Percentiles rank a stretch among this genome's conserved stretches.
These are phyloP conservation scores for Troilus luridus DNA, from an alignment of 2,888 invertebrate species.

Conservation along the genomic window DNA sequence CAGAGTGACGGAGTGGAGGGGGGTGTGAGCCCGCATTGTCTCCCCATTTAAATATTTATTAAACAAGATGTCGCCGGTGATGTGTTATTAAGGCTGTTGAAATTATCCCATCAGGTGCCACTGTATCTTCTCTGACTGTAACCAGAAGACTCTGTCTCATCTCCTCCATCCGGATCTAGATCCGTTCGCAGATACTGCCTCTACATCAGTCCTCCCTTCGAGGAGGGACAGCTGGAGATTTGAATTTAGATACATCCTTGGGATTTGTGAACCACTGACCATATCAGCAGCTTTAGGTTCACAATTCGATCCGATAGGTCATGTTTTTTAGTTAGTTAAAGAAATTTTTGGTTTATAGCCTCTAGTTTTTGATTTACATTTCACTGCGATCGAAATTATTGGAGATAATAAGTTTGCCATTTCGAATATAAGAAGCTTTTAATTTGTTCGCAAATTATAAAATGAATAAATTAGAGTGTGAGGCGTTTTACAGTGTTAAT, in stretches of 20 bases:
- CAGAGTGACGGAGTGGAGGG: neutral
- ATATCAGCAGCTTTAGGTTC: neutral
- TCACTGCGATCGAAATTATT: too few species aligned
- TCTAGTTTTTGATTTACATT: too few species aligned
- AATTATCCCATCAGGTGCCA: neutral
- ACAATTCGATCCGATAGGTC: too few species aligned
- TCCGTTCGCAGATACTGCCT: neutral
- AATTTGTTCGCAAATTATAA: too few species aligned
- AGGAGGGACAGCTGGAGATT: neutral
- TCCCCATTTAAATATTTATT: slow-evolving; percentile 63
- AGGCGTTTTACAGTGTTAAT: too few species aligned
- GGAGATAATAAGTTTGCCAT: too few species aligned
- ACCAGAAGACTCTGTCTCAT: neutral
- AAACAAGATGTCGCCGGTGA: slow-evolving; percentile 63
- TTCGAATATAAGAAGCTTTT: too few species aligned
- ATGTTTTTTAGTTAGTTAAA: too few species aligned
- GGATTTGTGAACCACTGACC: neutral
- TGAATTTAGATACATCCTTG: neutral
- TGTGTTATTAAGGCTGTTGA: slow-evolving; percentile 61
- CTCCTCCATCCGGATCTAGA: neutral
- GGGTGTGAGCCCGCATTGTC: slow-evolving; percentile 14
- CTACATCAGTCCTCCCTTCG: neutral
- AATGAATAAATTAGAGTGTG: too few species aligned
- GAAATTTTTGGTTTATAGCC: too few species aligned
- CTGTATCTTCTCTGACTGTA: neutral